Evolutionary conservation across 2,113 vertebrate species (phyloP), one percentile per base, ranked within the genome.

Genomic region (Anguilla japonica): DNA sequence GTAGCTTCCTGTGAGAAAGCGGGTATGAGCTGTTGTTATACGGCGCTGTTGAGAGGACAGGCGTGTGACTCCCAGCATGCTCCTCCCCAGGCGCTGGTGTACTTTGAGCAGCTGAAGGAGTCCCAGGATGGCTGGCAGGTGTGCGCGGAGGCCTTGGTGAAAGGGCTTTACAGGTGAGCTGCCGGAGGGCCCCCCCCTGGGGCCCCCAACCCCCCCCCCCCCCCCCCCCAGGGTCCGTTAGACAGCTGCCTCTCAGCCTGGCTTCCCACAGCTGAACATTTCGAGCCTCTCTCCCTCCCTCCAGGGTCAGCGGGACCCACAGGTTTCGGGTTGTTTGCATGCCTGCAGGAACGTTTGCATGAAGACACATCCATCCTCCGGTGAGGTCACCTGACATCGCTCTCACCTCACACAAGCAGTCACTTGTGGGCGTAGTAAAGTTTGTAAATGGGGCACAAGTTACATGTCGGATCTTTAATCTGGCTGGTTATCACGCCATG

Each of bases 71-170:
- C 26, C 40, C 3, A 83, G 92, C 43, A 83, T 92, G 95, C 15
- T 71, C 57, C 2, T 75, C 86, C 94, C 50, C 90, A 99, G 98
- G 98, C 98, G 3, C 90, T 99, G 90, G 98, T 94, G 7, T 99
- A 99, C 93, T 99, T 99, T 90, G 98, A 99, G 91, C 98, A 99
- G 92, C 94, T 99, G 89, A 99, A 99, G 94, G 95, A 98, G 92
- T 99, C 98, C 88, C 97, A 96, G 91, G 97, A 98, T 87, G 98
- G 96, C 88, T 99, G 98, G 98, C 98, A 99, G 91, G 96, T 97
- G 82, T 99, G 98, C 78, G 98, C 98, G n/a, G 96, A 98, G 93
- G 97, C 98, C 0, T 93, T 99, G 84, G 96, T 96, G 84, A 97
- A 98, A 94, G 96, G 96, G 43, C 92, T 98, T 85, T 99, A 99